Percentiles rank a stretch among this genome's conserved stretches.
These are phyloP conservation scores for Trichomycterus rosablanca DNA, from an alignment of 2,113 vertebrate genomes.

Conservation along the genomic window DNA sequence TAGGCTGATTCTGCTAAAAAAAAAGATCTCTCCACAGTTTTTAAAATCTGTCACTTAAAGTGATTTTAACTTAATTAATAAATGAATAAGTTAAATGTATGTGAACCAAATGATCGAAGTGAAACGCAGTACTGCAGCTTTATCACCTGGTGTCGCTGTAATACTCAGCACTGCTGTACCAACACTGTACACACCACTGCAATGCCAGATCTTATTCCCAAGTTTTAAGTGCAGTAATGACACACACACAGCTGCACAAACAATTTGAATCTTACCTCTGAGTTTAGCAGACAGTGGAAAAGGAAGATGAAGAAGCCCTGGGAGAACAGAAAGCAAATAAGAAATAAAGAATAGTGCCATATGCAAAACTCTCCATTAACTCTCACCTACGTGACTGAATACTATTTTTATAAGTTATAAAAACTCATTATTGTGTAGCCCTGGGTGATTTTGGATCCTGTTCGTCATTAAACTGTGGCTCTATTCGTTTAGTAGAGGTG, in stretches of 20 bases:
- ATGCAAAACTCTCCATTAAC: not conserved
- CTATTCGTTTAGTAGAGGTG: too few species aligned
- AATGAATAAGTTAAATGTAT: too few species aligned
- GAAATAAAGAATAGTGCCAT: not conserved
- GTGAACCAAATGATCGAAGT: too few species aligned
- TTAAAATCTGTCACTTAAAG: too few species aligned
- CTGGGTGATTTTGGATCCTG: constrained; percentile 20
- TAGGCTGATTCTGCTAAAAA: too few species aligned
- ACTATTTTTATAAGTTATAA: constrained; percentile 6
- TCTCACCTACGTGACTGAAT: not conserved
- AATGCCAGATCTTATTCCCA: constrained; percentile 2
- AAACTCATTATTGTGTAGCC: constrained; percentile 9
- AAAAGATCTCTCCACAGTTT: too few species aligned
- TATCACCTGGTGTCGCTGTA: constrained; percentile 18
- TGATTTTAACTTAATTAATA: too few species aligned
- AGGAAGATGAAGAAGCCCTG: constrained; percentile 98
- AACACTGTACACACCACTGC: not conserved
- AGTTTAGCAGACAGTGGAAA: constrained; percentile 96
- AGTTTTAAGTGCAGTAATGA: constrained; percentile 9
- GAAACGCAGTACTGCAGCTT: not conserved
- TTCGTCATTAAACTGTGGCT: not conserved
- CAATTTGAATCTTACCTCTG: constrained; percentile 75
- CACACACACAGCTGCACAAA: constrained; percentile 34
- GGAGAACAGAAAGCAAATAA: constrained; percentile 13
- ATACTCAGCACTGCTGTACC: not conserved